Conservation (phyloP, 2,888 invertebrate genomes). For the Cloeon dipterum region DNA sequence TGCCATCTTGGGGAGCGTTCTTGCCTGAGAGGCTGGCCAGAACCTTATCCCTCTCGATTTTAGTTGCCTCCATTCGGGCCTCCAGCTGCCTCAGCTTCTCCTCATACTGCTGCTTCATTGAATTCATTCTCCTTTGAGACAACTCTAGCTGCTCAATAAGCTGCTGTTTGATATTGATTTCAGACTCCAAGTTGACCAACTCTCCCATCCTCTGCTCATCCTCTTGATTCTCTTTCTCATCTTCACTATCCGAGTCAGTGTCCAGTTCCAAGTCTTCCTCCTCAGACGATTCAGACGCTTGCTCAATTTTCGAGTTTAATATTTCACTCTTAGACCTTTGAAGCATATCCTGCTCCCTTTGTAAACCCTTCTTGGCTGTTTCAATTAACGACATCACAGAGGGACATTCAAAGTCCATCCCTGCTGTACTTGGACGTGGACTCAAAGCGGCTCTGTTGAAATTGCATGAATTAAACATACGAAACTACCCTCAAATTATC, state of each 20-base stretch:
- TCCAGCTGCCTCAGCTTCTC: constrained; percentile 67
- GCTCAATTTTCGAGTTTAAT: constrained; percentile 24
- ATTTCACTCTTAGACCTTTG: constrained; percentile 16
- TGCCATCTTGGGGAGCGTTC: neutral
- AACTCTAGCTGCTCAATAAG: constrained; percentile 83
- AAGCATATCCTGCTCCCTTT: constrained; percentile 34
- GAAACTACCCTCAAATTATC: no score
- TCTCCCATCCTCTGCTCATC: constrained; percentile 33
- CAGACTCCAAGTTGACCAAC: constrained; percentile 68
- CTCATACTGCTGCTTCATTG: constrained; percentile 78
- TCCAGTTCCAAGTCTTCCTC: constrained; percentile 20
- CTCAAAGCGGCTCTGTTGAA: constrained; percentile 5
- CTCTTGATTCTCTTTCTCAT: constrained; percentile 22
- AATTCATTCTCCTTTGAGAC: constrained; percentile 63
- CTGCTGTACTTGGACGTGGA: neutral
- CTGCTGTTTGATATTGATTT: constrained; percentile 85
- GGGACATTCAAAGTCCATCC: constrained; percentile 19
- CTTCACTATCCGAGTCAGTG: constrained; percentile 19
- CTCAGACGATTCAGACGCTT: constrained; percentile 10
- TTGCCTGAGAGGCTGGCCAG: constrained; percentile 26
- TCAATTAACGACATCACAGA: constrained; percentile 29
- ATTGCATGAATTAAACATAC: no score
- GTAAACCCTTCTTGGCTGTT: constrained; percentile 59
- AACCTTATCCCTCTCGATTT: constrained; percentile 77
- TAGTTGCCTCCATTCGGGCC: constrained; percentile 64